These are phyloP conservation scores for Sphaerophoria taeniata DNA, from an alignment of 2,888 invertebrate species.

Conservation along the genomic window DNA sequence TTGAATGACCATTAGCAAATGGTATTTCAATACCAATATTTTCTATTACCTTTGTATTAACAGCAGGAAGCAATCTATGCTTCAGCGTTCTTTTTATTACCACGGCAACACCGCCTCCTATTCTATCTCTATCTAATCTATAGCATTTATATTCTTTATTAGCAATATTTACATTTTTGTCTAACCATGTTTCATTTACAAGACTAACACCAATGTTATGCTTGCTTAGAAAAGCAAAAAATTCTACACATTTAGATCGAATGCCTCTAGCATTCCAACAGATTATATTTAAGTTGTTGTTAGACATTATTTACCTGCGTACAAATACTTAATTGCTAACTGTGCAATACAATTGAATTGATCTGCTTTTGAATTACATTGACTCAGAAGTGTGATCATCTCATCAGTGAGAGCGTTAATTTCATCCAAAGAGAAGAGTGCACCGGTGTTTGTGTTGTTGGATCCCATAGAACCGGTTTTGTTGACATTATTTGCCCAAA, in stretches of 20 bases:
- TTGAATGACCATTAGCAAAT: conserved; percentile 9
- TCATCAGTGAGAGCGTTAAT: too few species aligned
- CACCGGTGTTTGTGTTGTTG: background rate
- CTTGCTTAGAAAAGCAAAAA: too few species aligned
- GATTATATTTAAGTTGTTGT: background rate
- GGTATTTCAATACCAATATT: conserved; percentile 38
- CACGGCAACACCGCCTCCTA: conserved; percentile 42
- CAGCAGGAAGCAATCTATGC: conserved; percentile 1
- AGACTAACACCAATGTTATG: too few species aligned
- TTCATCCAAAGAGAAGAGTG: background rate
- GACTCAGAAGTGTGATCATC: too few species aligned
- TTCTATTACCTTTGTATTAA: conserved; percentile 36
- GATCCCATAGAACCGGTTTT: conserved; percentile 5
- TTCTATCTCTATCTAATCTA: conserved; percentile 29
- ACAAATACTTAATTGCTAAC: conserved; percentile 3
- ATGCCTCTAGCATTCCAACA: conserved; percentile 18
- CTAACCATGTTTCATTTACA: background rate
- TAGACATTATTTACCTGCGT: conserved; percentile 6
- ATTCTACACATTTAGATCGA: background rate
- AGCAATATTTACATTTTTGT: background rate
- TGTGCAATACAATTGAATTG: too few species aligned
- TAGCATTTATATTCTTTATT: conserved; percentile 17
- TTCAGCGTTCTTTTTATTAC: conserved; percentile 29
- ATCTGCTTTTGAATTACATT: too few species aligned
- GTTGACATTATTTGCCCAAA: conserved; percentile 9